phyloP scores from a whole-genome alignment of 2,888 invertebrate species.

The Tyria jacobaeae region DNA sequence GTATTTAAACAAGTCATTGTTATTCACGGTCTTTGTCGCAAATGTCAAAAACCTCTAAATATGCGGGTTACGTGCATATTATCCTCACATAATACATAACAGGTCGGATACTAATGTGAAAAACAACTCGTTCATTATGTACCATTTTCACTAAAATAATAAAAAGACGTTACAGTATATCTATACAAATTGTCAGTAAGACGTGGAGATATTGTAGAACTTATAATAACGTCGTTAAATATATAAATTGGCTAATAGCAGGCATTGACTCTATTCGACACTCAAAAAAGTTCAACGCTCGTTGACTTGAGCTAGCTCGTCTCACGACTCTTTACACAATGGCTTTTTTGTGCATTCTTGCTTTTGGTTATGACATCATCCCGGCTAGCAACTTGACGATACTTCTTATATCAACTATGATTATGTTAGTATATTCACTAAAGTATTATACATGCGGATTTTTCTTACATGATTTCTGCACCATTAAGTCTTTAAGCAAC shows the following conservation, averaged over 20 bases:
- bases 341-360: conserved; percentile 81
- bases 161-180: not conserved
- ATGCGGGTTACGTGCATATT: conserved; percentile 67
- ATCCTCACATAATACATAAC: conserved; percentile 50
- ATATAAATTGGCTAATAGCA: conserved; percentile 79
- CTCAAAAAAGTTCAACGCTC: conserved; percentile 84
- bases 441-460: not conserved
- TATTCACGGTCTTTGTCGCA: conserved; percentile 57
- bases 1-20: conserved; percentile 43
- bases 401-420: conserved; percentile 49
- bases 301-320: conserved; percentile 73
- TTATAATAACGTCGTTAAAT: conserved; percentile 62
- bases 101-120: conserved; percentile 38
- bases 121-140: conserved; percentile 33
- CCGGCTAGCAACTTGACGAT: conserved; percentile 50
- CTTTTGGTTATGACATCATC: conserved; percentile 85
- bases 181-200: conserved; percentile 33
- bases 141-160: conserved; percentile 25
- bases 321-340: conserved; percentile 84
- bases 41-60: conserved; percentile 66
- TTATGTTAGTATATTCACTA: conserved; percentile 15
- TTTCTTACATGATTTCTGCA: not conserved
- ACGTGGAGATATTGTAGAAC: conserved; percentile 50
- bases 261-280: conserved; percentile 73
- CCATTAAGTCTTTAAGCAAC: not conserved